These are phyloP conservation scores for Drosophila subsilvestris DNA, from an alignment of 2,888 invertebrate genomes.

Conservation along the genomic window DNA sequence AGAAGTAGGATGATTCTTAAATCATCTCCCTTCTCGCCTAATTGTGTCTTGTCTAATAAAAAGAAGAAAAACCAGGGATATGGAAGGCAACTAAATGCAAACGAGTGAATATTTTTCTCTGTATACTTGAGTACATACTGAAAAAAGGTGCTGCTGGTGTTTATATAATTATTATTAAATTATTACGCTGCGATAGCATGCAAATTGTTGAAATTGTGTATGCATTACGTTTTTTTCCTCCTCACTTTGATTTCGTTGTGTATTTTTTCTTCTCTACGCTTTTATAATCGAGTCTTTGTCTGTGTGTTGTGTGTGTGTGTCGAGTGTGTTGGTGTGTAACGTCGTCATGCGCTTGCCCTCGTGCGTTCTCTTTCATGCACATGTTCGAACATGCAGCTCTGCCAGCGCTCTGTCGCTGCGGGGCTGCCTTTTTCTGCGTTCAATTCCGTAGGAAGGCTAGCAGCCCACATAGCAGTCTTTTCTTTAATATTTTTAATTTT, in stretches of 20 bases:
- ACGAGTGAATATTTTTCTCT: conserved; percentile 30
- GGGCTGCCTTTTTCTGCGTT: conserved; percentile 24
- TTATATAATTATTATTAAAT: conserved; percentile 48
- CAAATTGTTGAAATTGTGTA: conserved; percentile 46
- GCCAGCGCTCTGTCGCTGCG: not conserved
- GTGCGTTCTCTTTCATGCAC: conserved; percentile 68
- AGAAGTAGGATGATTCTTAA: not conserved
- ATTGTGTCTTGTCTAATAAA: conserved; percentile 15
- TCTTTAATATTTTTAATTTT: conserved; percentile 6
- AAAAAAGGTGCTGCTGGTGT: conserved; percentile 31
- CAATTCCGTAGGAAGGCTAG: conserved; percentile 26
- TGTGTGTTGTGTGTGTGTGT: conserved; percentile 35
- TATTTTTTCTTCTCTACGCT: conserved; percentile 37
- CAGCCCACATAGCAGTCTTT: not conserved
- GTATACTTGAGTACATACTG: conserved; percentile 24
- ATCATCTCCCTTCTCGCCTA: not conserved
- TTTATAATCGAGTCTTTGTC: conserved; percentile 31
- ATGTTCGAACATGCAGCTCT: conserved; percentile 38
- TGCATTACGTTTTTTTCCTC: conserved; percentile 59
- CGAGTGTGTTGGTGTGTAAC: conserved; percentile 37
- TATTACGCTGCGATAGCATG: conserved; percentile 33
- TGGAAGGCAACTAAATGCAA: conserved; percentile 28
- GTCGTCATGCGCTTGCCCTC: conserved; percentile 74
- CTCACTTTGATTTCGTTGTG: conserved; percentile 61
- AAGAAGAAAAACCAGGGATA: conserved; percentile 49